Base-by-base conservation (phyloP, 2,888 invertebrate genomes). In the Gerris lacustris region DNA sequence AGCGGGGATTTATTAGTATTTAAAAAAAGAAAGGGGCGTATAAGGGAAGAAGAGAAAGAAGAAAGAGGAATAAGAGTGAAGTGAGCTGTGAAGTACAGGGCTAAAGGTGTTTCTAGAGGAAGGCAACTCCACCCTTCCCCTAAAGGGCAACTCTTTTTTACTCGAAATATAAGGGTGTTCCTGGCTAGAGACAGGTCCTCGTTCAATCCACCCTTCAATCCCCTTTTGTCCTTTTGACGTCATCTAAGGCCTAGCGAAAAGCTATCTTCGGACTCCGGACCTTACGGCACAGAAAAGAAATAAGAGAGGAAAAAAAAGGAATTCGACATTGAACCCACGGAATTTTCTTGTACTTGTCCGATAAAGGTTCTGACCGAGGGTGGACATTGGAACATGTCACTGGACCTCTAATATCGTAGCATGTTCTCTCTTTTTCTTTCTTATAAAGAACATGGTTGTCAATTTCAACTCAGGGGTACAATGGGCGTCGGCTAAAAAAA, bases 1-100 rank as follows among this genome's bases (percentile, higher is more conserved):
- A 55, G 11, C 55, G 15, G 55, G 55, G 55, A 55, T 55, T 55
- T 55, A 55, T 55, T 55, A 55, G 55, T 55, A 55, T 55, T 55
- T 55, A 55, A 55, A 55, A 55, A 55, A 55, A 55, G 55, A 55
- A 15, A 15, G 31, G 31, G 31, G 31, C 31, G 31, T 31, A 31
- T 31, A 55, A 55, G 15, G 15, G 55, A 5, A 55, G 5, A 55
- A 5, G 5, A 55, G 9, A 55, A 11, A 5, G 15, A 55, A 55
- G 11, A 11, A 47, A 47, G 47, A 6, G 47, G 11, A 47, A 6
- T 6, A 11, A 47, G 55, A 9, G 55, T 55, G 55, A 55, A 55
- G 55, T 55, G 55, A 2, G 31, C 31, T 2, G 31, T 31, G 31
- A 31, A 31, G 31, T 31, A 31, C 31, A 31, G 31, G 31, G 55